These are phyloP conservation scores for Synanthedon myopaeformis DNA, from an alignment of 2,888 invertebrate species.

Conservation along the genomic window DNA sequence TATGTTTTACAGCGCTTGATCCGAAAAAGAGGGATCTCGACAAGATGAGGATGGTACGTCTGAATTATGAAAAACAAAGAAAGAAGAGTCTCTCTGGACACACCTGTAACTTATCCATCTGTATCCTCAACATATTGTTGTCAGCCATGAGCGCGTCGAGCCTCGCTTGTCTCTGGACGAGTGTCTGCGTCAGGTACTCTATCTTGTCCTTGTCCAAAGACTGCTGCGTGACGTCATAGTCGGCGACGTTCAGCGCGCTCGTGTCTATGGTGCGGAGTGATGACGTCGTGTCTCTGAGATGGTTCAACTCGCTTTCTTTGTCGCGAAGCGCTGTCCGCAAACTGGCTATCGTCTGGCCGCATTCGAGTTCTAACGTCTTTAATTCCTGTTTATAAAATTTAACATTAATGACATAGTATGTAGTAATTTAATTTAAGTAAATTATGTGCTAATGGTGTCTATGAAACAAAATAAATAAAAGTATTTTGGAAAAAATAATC, in stretches of 20 bases:
- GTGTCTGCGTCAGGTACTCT: constrained; percentile 79
- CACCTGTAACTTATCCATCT: constrained; percentile 85
- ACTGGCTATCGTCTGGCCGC: constrained; percentile 38
- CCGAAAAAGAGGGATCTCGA: too few species aligned
- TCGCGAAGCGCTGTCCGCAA: constrained; percentile 35
- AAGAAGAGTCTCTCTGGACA: constrained; percentile 4
- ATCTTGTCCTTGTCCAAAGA: constrained; percentile 51
- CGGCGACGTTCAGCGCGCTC: constrained; percentile 53
- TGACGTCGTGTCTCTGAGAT: constrained; percentile 22
- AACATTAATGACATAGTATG: not conserved
- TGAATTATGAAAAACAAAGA: too few species aligned
- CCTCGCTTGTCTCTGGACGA: constrained; percentile 87
- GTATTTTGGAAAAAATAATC: too few species aligned
- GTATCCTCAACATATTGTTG: constrained; percentile 85
- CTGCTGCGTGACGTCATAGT: constrained; percentile 39
- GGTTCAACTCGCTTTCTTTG: constrained; percentile 39
- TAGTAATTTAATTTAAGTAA: not conserved
- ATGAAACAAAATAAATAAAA: too few species aligned
- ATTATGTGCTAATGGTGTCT: not conserved
- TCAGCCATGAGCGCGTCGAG: constrained; percentile 87
- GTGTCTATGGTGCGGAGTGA: constrained; percentile 26
- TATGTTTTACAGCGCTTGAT: too few species aligned
- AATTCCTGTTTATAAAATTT: constrained; percentile 32
- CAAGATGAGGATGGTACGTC: too few species aligned
- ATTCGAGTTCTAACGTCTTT: constrained; percentile 39